phyloP scores from a whole-genome alignment of 2,888 invertebrate species.

The Strigamia crassipes region DNA sequence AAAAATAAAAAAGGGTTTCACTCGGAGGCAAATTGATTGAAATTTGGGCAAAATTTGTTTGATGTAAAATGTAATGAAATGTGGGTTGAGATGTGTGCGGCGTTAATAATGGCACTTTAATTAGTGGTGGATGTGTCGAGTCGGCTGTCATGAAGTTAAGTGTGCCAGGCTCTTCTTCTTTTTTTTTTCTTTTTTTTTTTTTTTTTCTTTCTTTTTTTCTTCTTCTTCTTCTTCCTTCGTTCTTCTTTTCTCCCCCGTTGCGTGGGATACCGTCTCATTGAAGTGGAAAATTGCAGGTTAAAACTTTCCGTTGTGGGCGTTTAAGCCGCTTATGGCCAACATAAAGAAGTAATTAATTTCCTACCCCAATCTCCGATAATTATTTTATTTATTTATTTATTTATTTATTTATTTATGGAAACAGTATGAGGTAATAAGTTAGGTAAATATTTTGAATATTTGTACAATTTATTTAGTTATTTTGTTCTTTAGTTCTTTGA shows the following conservation, averaged over 20 bases:
- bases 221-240: neutral
- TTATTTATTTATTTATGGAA: too few relatives aligned
- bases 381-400: too few relatives aligned
- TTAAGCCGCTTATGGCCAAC: neutral
- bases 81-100: neutral
- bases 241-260: neutral
- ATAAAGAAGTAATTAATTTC: constrained; percentile 9
- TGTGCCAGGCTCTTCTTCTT: neutral
- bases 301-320: neutral
- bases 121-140: constrained; percentile 18
- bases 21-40: too few relatives aligned
- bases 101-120: constrained; percentile 32
- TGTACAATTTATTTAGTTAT: too few relatives aligned
- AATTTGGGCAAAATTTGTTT: too few relatives aligned
- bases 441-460: too few relatives aligned
- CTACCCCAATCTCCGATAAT: too few relatives aligned
- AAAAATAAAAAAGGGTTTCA: too few relatives aligned
- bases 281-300: constrained; percentile 32
- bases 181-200: neutral
- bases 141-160: neutral
- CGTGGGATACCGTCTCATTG: constrained; percentile 2
- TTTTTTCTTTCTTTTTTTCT: neutral
- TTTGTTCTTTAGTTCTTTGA: too few relatives aligned
- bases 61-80: constrained; percentile 4
- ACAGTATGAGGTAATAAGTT: too few relatives aligned